Percentiles rank a stretch among this genome's conserved stretches.
These are phyloP conservation scores for Cylloceria caligata DNA, from an alignment of 2,888 invertebrate species.

Conservation along the genomic window DNA sequence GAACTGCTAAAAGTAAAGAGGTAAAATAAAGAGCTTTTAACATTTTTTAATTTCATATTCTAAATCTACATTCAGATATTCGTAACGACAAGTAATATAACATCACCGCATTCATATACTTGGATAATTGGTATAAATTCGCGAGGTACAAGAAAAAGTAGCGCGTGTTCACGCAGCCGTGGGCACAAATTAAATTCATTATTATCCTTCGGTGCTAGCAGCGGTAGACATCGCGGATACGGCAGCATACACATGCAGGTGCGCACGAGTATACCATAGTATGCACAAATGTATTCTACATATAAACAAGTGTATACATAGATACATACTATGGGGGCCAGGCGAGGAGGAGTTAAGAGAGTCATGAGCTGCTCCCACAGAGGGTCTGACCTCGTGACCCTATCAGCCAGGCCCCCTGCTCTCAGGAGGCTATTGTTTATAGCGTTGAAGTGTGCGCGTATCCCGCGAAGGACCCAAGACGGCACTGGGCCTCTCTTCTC, in stretches of 20 bases:
- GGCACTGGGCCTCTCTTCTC: slow-evolving; percentile 44
- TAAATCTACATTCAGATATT: neutral
- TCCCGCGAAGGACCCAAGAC: slow-evolving; percentile 69
- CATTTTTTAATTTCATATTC: slow-evolving; percentile 3
- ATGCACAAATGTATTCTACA: slow-evolving; percentile 20
- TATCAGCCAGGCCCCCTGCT: slow-evolving; percentile 78
- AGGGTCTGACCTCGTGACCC: slow-evolving; percentile 82
- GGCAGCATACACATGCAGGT: slow-evolving; percentile 3
- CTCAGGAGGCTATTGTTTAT: slow-evolving; percentile 78
- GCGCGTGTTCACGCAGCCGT: slow-evolving; percentile 59
- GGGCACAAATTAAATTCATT: slow-evolving; percentile 65
- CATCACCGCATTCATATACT: slow-evolving; percentile 2
- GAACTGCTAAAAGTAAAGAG: neutral
- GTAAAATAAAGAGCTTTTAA: neutral
- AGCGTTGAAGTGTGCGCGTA: slow-evolving; percentile 77
- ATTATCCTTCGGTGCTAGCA: slow-evolving; percentile 59
- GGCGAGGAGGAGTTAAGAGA: slow-evolving; percentile 79
- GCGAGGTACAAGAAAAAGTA: slow-evolving; percentile 54
- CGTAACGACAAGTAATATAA: neutral
- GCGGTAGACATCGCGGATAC: slow-evolving; percentile 48
- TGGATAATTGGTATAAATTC: slow-evolving; percentile 59
- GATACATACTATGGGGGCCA: slow-evolving; percentile 57
- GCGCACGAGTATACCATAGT: too few species aligned
- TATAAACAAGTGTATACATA: slow-evolving; percentile 20
- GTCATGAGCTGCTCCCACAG: slow-evolving; percentile 82